phyloP scores from a whole-genome alignment of 1,140 invertebrate genomes.

The Drosophila watanabei region DNA sequence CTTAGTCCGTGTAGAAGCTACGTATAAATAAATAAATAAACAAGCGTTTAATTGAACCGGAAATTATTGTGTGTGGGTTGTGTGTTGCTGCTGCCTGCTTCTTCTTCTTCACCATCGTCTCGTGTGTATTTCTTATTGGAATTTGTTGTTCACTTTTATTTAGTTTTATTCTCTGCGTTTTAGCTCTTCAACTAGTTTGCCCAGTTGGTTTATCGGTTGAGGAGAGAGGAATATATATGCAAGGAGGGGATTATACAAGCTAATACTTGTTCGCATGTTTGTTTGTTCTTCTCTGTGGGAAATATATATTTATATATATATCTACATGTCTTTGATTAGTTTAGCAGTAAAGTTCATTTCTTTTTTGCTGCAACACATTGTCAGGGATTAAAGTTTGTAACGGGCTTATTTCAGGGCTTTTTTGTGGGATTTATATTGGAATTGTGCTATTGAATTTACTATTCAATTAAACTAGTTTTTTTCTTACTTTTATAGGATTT shows the following conservation, averaged over 20 bases:
- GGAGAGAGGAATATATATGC: not conserved
- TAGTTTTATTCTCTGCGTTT: constrained; percentile 54
- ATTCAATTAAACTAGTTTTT: not conserved
- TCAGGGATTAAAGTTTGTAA: constrained; percentile 5
- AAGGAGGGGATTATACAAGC: constrained; percentile 3
- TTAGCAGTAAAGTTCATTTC: constrained; percentile 7
- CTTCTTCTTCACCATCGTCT: constrained; percentile 5
- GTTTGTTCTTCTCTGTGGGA: constrained; percentile 6
- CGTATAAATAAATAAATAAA: constrained; percentile 74
- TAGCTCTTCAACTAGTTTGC: constrained; percentile 56
- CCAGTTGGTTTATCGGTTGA: constrained; percentile 30
- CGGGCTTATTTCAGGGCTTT: not conserved
- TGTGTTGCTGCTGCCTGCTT: constrained; percentile 29
- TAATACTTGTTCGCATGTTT: constrained; percentile 15
- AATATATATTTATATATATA: constrained; percentile 1
- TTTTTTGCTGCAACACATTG: constrained; percentile 1
- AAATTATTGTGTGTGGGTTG: constrained; percentile 79
- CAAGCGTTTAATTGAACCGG: constrained; percentile 84
- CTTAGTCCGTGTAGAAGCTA: not conserved
- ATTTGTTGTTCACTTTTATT: constrained; percentile 67
- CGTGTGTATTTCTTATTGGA: constrained; percentile 63
- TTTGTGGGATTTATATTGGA: not conserved
- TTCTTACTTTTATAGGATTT: not conserved
- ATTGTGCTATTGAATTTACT: not conserved
- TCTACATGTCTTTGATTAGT: constrained; percentile 33